Evolutionary conservation across 2,113 vertebrate species (phyloP), one percentile per base, ranked within the genome.

Genomic region (Rhagologus leucostigma): DNA sequence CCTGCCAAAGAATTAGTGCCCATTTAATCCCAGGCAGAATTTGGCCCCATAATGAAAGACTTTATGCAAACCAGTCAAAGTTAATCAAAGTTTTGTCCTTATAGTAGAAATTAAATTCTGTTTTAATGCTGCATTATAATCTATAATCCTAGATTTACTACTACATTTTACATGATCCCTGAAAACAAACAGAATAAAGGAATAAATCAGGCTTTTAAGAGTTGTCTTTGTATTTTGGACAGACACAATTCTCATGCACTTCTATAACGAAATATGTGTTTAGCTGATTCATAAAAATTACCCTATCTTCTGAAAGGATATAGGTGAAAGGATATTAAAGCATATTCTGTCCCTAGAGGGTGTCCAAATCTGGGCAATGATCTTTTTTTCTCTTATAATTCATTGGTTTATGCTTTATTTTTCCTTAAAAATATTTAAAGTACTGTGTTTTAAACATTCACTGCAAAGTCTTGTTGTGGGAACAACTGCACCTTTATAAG

Each of bases 261-360:
- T 22, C 26, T 70, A 22, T 30, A 67, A 30, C 7, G 35, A 33
- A 42, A 41, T 60, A 35, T 0, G 0, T 21, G 1, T 74, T 44
- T 52, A 46, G 14, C 3, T 37, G 8, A 46, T 46, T 57, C 37
- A 32, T 33, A 37, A 67, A 73, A 75, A 62, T 23, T 55, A 3
- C 1, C 1, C 2, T 49, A 11, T 71, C 3, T 69, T 46, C 26
- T 50, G 67, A 53, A 52, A 70, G 18, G 59, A 42, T 18, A 23
- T 6, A 24, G 2, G 5, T n/a, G 13, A 76, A 65, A 87, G 3
- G 11, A 27, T 79, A 82, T 23, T 32, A 32, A 65, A 86, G 5
- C 6, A 42, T 84, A 16, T 59, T 55, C 21, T 52, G 2, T 50
- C n/a, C n/a, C 20, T 69, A 46, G 30, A 60, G 7, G 55, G 15